Evolutionary conservation across 2,113 vertebrate species (phyloP), one percentile per base, ranked within the genome.

Genomic region (Callionymus lyra): DNA sequence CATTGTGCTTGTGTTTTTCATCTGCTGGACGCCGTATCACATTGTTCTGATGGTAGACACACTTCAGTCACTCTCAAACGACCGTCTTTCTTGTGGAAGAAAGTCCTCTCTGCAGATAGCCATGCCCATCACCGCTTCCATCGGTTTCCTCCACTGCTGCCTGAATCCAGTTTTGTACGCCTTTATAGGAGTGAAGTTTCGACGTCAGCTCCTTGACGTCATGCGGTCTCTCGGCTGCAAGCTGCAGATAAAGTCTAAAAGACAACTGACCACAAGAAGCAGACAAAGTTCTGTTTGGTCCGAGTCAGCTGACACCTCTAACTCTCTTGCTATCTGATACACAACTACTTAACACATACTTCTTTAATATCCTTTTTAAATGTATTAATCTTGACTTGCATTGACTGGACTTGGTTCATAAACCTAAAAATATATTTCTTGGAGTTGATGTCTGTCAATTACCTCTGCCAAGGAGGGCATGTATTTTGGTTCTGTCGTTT

Each of bases 121-220:
- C 2, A 38, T 59, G 31, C 70, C 50, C 0, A 14, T 88, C 49
- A 89, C 91, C 0, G 70, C 75, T 0, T 69, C 80, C 1, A 1
- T 92, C 14, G 86, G 86, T 11, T 84, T 85, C 59, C 66, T 91
- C 41, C 91, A 94, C 74, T 89, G 88, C 78, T 88, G 89, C 74
- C 79, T 94, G 19, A 93, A 93, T 56, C 91, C 91, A 0, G 42
- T 94, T 43, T 84, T 94, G 40, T 94, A 94, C 0, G 89, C 89
- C 16, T 92, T 92, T 2, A 72, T 94, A 11, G 88, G 89, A 0
- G 72, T 85, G 41, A 93, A 91, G 70, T 93, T 94, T 56, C 79
- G 87, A 1, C 83, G 68, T 40, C 85, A 86, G 10, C 77, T 92
- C 40, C 34, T 86, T 48, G 53, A 67, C 1, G 64, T 91, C 34